A percentile compares a stretch with the other conserved stretches of the same genome.
Conservation (phyloP, 1,140 invertebrate species). For the Bombus consobrinus region DNA sequence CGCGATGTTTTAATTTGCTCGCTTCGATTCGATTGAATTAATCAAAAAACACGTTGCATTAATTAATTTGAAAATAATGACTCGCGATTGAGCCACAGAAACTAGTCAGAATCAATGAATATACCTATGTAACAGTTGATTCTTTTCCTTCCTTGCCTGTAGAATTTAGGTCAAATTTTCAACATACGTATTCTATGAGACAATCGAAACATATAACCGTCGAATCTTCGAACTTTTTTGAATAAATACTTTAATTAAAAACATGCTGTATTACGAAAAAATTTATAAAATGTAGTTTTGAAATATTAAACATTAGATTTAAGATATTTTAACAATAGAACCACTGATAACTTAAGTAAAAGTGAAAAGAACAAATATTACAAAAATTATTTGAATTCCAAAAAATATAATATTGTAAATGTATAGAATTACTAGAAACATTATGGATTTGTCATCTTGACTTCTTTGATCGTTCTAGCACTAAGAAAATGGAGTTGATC, state of each 20-base stretch:
- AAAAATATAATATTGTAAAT: no score
- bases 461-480: no score
- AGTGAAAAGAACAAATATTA: no score
- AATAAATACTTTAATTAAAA: background rate
- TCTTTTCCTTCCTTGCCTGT: background rate
- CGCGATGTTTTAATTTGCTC: background rate
- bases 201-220: background rate
- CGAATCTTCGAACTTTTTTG: no score
- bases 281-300: no score
- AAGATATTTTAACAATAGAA: no score
- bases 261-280: background rate
- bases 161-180: slow-evolving; percentile 20
- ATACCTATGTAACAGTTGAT: background rate
- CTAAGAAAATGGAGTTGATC: no score
- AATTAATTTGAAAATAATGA: background rate
- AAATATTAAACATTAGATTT: no score
- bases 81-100: background rate
- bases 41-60: background rate
- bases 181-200: background rate
- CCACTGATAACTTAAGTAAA: no score
- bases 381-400: no score
- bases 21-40: background rate
- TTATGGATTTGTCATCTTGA: no score
- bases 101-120: background rate
- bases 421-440: no score